Evolutionary conservation across 2,113 vertebrate species (phyloP), one percentile per base, ranked within the genome.

Genomic region (Brachirus orientalis): DNA sequence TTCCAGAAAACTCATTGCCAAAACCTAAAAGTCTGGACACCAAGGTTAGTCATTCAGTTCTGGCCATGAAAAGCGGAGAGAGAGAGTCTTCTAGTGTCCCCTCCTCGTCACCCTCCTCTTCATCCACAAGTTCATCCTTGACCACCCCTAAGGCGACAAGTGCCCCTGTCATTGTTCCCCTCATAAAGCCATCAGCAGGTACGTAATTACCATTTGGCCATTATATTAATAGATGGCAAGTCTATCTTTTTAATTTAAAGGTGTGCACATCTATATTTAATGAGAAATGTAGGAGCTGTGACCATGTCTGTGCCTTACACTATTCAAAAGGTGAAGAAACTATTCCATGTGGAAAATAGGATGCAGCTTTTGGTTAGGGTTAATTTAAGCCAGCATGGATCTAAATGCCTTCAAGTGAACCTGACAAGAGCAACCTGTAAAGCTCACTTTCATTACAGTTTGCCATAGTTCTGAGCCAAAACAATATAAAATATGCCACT

Each of bases 111-210:
- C 79, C 90, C 12, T 90, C 91, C 35, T 92, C 91, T 16, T 90
- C 87, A 3, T 90, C 89, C 7, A 86, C 88, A 11, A 82, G 86
- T 40, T 87, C 88, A 4, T 82, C 86, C n/a, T 56, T 89, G n/a
- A 83, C 65, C 43, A 85, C 65, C 16, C 70, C 80, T 1, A 92
- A 88, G 64, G 91, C 92, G 77, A 88, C 91, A 74, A 86, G 72
- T 50, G 86, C 91, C 22, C 91, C 88, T 2, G 90, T 93, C 40
- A 91, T 93, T 13, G 91, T 93, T 2, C 92, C 92, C 1, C 86
- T 93, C 8, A 93, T 93, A 83, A 93, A 93, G 64, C 92, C 92
- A 55, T 92, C 92, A 72, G 89, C 92, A 90, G 91, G 92, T 93
- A 90, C 40, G 41, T 54, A 12, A 40, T n/a, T n/a, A n/a, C n/a